These are phyloP conservation scores for Nesidiocoris tenuis DNA, from an alignment of 2,888 invertebrate genomes.

Conservation along the genomic window DNA sequence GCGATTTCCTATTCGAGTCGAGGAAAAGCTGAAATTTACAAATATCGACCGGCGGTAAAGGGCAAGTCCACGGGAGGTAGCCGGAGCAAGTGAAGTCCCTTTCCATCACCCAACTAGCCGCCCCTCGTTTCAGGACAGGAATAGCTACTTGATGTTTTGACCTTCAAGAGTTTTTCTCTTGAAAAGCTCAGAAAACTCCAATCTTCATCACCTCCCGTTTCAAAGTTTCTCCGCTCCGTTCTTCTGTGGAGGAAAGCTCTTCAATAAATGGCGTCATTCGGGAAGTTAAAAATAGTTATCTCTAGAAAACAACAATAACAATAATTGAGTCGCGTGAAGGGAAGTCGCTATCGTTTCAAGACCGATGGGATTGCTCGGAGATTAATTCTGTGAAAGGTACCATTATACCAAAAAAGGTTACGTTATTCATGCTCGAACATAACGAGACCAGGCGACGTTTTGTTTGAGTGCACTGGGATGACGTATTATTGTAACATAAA, in stretches of 20 bases:
- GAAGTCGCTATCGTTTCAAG: neutral
- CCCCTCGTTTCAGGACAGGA: neutral
- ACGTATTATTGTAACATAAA: too few species aligned
- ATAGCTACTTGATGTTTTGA: neutral
- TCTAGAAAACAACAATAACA: neutral
- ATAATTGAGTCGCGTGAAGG: neutral
- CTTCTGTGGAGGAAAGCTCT: neutral
- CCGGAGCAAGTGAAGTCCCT: neutral
- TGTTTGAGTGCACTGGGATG: too few species aligned
- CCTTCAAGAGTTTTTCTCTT: constrained; percentile 3
- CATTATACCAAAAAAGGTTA: too few species aligned
- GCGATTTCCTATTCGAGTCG: neutral
- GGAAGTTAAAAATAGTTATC: neutral
- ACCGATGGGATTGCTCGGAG: neutral
- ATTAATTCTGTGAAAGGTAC: too few species aligned
- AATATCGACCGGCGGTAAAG: neutral
- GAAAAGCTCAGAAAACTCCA: constrained; percentile 17
- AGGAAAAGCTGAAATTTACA: neutral
- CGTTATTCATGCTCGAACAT: too few species aligned
- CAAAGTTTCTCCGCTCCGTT: neutral
- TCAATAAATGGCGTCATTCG: neutral
- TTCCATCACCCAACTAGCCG: neutral
- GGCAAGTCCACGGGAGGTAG: neutral
- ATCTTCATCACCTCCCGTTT: constrained; percentile 9
- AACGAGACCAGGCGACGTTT: too few species aligned